Conservation (phyloP, 2,113 vertebrate genomes). For the Leptocoma aspasia region DNA sequence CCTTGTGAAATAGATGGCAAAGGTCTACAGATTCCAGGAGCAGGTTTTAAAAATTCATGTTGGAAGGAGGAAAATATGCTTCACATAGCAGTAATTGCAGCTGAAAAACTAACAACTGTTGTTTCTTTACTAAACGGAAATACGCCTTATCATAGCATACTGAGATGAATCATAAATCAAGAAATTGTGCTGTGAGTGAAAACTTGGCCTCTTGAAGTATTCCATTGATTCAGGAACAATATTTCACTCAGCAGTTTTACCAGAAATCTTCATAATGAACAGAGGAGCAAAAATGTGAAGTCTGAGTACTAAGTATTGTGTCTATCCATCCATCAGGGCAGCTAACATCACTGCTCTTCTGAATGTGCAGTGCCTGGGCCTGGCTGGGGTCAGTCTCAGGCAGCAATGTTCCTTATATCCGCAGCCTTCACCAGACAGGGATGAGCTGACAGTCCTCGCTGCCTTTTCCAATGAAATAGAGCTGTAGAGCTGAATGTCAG, state of each 20-base stretch:
- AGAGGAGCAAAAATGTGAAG: not conserved
- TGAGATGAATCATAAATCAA: not conserved
- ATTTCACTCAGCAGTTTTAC: not conserved
- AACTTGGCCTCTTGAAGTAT: not conserved
- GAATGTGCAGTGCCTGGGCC: too few species aligned
- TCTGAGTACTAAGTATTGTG: not conserved
- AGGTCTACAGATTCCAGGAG: not conserved
- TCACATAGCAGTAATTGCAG: not conserved
- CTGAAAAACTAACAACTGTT: not conserved
- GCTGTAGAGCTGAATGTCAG: not conserved
- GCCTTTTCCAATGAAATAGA: not conserved
- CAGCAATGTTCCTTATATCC: rapidly evolving
- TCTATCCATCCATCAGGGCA: not conserved
- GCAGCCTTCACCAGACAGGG: not conserved
- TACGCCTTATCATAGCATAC: not conserved
- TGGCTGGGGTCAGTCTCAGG: not conserved
- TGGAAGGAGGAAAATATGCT: not conserved
- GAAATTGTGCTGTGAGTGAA: not conserved
- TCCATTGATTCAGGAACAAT: not conserved
- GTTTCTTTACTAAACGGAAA: not conserved
- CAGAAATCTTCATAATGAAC: not conserved
- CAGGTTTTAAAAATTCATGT: not conserved
- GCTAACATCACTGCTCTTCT: not conserved
- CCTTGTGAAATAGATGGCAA: not conserved
- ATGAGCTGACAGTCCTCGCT: not conserved